Evolutionary conservation across 2,113 vertebrate species (phyloP).

Genomic region (Anthoscopus minutus): DNA sequence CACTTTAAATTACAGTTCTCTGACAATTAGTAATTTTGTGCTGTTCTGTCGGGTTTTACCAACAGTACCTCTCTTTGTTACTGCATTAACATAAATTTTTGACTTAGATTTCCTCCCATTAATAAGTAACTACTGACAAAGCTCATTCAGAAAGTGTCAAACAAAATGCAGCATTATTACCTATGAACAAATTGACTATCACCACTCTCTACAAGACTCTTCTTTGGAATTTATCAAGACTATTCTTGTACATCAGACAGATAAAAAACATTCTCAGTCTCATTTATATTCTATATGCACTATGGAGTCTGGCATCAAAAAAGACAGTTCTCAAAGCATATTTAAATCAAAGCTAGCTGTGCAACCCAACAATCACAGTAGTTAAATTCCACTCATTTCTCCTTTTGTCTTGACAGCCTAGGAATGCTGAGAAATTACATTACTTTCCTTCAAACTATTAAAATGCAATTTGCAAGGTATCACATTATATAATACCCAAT

Average conservation of each 20-base stretch:
- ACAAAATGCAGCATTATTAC: neutral
- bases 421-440: neutral
- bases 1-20: neutral
- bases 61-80: neutral
- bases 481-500: neutral
- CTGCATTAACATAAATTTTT: neutral
- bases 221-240: neutral
- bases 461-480: neutral
- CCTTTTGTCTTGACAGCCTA: neutral
- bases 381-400: neutral
- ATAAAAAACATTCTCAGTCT: neutral
- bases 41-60: neutral
- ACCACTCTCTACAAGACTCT: neutral
- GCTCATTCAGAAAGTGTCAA: neutral
- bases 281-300: neutral
- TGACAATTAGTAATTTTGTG: neutral
- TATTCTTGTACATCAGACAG: neutral
- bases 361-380: neutral
- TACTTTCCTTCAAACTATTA: neutral
- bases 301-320: neutral
- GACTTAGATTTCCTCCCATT: neutral
- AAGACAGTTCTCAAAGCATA: neutral
- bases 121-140: neutral
- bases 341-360: neutral
- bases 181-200: neutral